Percentiles rank a stretch among this genome's conserved stretches.
These are phyloP conservation scores for Barnardius zonarius DNA, from an alignment of 2,113 vertebrate genomes.

Conservation along the genomic window DNA sequence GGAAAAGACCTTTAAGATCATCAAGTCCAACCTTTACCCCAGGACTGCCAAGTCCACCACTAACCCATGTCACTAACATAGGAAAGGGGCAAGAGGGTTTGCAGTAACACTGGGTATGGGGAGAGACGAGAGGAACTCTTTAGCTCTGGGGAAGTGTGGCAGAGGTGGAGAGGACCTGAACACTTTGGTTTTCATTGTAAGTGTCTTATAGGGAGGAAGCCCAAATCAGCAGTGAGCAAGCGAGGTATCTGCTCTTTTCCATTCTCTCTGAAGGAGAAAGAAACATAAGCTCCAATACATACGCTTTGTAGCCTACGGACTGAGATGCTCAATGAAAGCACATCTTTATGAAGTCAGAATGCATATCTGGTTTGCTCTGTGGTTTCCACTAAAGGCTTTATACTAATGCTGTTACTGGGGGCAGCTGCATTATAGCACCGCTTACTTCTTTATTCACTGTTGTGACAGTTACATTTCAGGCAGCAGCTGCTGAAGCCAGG, in stretches of 20 bases:
- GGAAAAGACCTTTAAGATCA: background rate
- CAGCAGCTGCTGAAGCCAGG: constrained; percentile 76
- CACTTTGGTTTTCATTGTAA: background rate
- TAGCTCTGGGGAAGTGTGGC: background rate
- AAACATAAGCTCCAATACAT: background rate
- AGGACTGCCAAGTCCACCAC: background rate
- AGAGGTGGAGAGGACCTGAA: background rate
- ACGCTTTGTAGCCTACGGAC: background rate
- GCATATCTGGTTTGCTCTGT: constrained; percentile 27
- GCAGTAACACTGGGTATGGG: rapidly evolving
- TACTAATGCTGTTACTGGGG: constrained; percentile 67
- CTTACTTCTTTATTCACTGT: constrained; percentile 74
- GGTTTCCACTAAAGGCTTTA: constrained; percentile 60
- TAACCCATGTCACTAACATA: rapidly evolving
- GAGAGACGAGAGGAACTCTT: background rate
- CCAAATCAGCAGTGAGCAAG: background rate
- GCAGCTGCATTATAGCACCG: constrained; percentile 70
- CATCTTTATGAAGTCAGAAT: constrained; percentile 38
- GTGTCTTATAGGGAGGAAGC: background rate
- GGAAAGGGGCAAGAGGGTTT: background rate
- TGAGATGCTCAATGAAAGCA: background rate
- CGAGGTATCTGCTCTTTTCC: background rate
- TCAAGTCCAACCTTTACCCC: background rate
- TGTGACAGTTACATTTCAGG: constrained; percentile 69
- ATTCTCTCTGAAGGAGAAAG: background rate